Base-by-base conservation (phyloP, 2,888 invertebrate species). In the Erannis defoliaria region DNA sequence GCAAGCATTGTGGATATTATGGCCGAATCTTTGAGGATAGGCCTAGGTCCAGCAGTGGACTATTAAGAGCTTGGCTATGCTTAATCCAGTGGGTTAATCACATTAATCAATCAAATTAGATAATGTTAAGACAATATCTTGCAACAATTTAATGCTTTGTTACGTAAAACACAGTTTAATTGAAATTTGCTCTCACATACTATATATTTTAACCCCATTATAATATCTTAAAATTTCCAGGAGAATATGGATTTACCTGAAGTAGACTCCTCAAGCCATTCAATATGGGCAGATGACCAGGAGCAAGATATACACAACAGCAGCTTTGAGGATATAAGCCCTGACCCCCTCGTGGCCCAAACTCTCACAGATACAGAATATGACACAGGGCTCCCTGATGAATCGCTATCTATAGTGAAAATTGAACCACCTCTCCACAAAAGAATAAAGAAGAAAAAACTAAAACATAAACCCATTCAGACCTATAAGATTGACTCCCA, bases 371-470 rank as follows among this genome's bases (percentile, higher is more conserved):
- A 88, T 61, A 80, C 82, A 23, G 85, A 85, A 29, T 85, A 79
- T 74, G 81, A 82, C 16, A 74, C 77, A 2, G 54, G 70, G 14
- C 77, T 75, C 58, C 71, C 70, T 16, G 76, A 75, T 40, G 74
- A 72, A 26, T 60, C 77, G 59, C 69, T 80, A 50, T 51, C 61
- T 8, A 55, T 56, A 8, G 35, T 66, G n/a, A 65, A 65, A 80
- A 81, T 62, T 75, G 65, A 71, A 68, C 45, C 66, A 3, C 38
- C 67, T 2, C 75, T 70, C 35, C 66, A 70, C 35, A 84, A 82
- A 51, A 86, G 78, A 73, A 72, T 53, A 12, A 85, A 85, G 74
- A 86, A 81, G 77, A 86, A 84, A 72, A 86, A 83, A 75, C 60
- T 73, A 0, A 85, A 84, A 65, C 77, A 74, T 14, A 75, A 75